phyloP scores from a whole-genome alignment of 2,888 invertebrate genomes.

The Saturnia japonica region DNA sequence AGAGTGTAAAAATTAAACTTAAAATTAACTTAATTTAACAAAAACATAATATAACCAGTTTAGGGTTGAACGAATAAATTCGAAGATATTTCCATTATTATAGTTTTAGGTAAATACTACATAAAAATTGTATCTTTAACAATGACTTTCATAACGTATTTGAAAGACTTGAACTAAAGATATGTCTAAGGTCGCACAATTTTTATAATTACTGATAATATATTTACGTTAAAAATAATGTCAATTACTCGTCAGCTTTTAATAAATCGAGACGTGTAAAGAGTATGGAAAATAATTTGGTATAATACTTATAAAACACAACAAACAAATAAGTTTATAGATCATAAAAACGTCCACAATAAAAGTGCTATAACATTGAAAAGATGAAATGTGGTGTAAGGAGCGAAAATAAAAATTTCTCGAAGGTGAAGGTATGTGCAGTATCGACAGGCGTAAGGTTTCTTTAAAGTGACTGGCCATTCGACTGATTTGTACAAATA shows the following conservation, averaged over 20 bases:
- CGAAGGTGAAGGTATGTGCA: slow-evolving; percentile 37
- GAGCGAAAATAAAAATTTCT: slow-evolving; percentile 58
- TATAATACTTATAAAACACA: slow-evolving; percentile 39
- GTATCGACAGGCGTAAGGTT: slow-evolving; percentile 49
- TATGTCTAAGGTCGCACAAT: slow-evolving; percentile 39
- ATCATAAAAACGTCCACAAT: slow-evolving; percentile 52
- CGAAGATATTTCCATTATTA: neutral
- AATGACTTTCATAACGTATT: slow-evolving; percentile 38
- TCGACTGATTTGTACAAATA: slow-evolving; percentile 46
- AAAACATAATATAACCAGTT: neutral
- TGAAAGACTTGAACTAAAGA: slow-evolving; percentile 34
- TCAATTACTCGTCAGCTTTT: neutral
- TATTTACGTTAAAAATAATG: slow-evolving; percentile 25
- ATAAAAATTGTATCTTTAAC: slow-evolving; percentile 22
- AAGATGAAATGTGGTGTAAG: slow-evolving; percentile 49
- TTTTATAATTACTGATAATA: slow-evolving; percentile 25
- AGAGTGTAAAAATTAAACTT: neutral
- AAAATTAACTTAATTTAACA: no score
- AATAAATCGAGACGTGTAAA: neutral
- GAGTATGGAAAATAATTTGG: slow-evolving; percentile 24
- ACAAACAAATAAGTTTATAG: slow-evolving; percentile 46
- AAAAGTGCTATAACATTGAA: slow-evolving; percentile 46
- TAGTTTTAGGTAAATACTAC: slow-evolving; percentile 5
- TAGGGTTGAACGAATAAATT: neutral
- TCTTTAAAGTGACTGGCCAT: slow-evolving; percentile 50